Evolutionary conservation across 2,888 invertebrate species (phyloP).

Genomic region (Limnephilus marmoratus): DNA sequence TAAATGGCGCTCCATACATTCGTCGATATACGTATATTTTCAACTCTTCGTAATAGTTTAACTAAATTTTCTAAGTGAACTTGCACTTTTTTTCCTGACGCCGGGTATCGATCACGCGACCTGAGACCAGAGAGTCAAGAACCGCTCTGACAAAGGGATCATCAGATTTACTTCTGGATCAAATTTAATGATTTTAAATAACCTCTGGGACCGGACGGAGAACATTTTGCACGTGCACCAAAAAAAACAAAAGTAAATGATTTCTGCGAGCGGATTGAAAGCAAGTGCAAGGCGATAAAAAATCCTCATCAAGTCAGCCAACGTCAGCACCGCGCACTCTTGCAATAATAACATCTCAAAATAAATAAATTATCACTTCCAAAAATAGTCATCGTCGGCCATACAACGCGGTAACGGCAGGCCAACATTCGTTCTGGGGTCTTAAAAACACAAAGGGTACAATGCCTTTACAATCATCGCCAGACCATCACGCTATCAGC

Average conservation of each 20-base stretch:
- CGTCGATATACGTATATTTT: too few species aligned
- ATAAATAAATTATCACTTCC: slow-evolving; percentile 30
- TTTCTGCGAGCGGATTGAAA: background rate
- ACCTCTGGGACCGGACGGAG: background rate
- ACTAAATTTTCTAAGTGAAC: background rate
- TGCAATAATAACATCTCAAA: slow-evolving; percentile 33
- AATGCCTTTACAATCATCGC: slow-evolving; percentile 2
- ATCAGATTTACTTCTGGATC: background rate
- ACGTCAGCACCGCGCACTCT: slow-evolving; percentile 2
- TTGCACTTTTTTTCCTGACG: background rate
- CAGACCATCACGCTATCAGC: background rate
- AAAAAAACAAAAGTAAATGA: background rate
- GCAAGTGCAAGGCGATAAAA: slow-evolving; percentile 25
- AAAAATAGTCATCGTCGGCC: slow-evolving; percentile 35
- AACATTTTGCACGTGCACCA: background rate
- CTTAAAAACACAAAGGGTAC: background rate
- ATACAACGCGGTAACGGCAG: background rate
- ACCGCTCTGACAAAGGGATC: background rate
- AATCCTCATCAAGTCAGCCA: background rate
- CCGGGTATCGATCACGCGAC: background rate
- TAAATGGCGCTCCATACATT: too few species aligned
- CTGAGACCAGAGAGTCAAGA: background rate
- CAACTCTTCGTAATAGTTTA: too few species aligned
- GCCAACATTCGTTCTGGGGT: slow-evolving; percentile 7
- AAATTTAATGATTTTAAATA: background rate